phyloP scores from a whole-genome alignment of 2,113 vertebrate genomes.

The Carassius carassius region DNA sequence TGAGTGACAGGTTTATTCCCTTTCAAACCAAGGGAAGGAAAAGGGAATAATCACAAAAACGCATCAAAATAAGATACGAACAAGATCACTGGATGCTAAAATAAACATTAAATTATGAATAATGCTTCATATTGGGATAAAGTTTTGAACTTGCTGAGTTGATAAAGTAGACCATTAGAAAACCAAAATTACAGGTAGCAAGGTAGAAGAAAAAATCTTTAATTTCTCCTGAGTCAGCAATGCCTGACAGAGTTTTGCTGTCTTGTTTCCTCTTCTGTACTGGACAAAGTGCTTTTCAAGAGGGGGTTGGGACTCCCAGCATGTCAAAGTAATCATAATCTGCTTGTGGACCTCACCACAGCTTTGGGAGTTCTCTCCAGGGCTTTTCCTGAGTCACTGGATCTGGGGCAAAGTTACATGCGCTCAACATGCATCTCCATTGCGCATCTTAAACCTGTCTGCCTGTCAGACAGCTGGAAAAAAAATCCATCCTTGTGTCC shows the following conservation, averaged over 20 bases:
- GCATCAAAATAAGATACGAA: background rate
- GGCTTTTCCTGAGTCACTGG: conserved; percentile 47
- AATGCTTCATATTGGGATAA: background rate
- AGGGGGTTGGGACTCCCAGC: conserved; percentile 43
- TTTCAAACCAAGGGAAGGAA: background rate
- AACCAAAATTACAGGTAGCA: background rate
- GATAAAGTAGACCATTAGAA: background rate
- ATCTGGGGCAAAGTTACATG: conserved; percentile 45
- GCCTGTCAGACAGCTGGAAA: conserved; percentile 33
- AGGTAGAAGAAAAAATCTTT: background rate
- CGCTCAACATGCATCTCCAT: conserved; percentile 29
- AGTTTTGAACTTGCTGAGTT: background rate
- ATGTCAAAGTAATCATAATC: conserved; percentile 59
- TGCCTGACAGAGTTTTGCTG: conserved; percentile 39
- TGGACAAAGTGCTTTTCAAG: conserved; percentile 48
- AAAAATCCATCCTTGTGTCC: conserved; percentile 12
- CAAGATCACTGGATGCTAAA: background rate
- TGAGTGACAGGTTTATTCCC: background rate
- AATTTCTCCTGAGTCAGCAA: conserved; percentile 22
- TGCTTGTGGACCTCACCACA: conserved; percentile 37
- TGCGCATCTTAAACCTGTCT: conserved; percentile 27
- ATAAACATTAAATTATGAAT: background rate
- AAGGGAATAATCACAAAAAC: background rate
- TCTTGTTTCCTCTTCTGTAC: conserved; percentile 44
- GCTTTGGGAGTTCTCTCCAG: conserved; percentile 45